A percentile compares a stretch with the other conserved stretches of the same genome.
These are phyloP conservation scores for Lepilemur ruficaudatus DNA, from an alignment of 2,797 vertebrate species.

Conservation along the genomic window DNA sequence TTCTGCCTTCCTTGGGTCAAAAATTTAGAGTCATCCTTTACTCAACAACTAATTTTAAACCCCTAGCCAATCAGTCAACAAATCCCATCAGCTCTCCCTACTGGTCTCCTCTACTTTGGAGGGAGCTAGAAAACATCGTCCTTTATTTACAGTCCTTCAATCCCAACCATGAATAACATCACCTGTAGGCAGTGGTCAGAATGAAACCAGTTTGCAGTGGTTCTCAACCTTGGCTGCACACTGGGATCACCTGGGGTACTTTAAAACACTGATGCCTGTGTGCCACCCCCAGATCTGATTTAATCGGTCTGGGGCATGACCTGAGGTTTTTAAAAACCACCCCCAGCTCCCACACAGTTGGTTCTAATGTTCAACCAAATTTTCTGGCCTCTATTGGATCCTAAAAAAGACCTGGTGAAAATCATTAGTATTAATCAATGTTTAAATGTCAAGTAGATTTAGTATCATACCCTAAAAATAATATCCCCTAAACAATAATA, in stretches of 20 bases:
- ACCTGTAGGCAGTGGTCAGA: neutral
- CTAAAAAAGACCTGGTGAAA: neutral
- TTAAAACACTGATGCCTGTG: neutral
- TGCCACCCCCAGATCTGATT: neutral
- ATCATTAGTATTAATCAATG: neutral
- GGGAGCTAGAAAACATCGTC: neutral
- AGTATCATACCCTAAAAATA: slow-evolving; percentile 15
- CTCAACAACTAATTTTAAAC: neutral
- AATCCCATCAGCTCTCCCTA: neutral
- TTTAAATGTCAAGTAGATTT: slow-evolving; percentile 5
- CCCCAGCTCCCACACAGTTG: neutral
- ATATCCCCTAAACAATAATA: neutral
- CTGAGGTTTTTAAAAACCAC: neutral
- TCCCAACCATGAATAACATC: neutral
- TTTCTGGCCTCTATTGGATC: neutral
- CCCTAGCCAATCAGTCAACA: neutral
- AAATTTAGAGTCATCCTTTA: neutral
- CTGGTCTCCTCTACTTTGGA: neutral
- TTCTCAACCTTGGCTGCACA: neutral
- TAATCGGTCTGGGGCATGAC: neutral
- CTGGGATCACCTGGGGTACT: neutral
- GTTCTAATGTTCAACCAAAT: neutral
- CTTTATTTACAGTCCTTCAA: neutral
- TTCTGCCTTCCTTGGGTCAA: neutral
- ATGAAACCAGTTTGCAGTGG: neutral